Conservation (phyloP, 1,140 invertebrate genomes). For the Cydia splendana region DNA sequence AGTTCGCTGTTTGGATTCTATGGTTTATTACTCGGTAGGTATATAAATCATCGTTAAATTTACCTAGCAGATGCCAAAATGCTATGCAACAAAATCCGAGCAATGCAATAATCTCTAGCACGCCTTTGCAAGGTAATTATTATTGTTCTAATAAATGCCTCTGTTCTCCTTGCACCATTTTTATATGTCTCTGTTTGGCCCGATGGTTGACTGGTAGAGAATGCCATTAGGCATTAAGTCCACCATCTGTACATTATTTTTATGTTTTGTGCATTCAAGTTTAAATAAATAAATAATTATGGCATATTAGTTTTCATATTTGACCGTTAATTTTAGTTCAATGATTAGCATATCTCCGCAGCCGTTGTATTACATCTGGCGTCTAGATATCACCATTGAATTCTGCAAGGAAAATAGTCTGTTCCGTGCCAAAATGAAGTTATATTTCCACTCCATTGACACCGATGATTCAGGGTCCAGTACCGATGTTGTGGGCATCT, state of each 20-base stretch:
- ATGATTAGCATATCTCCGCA: conserved; percentile 15
- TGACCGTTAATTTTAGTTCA: conserved; percentile 12
- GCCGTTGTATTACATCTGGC: conserved; percentile 49
- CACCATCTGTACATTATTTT: too few relatives aligned
- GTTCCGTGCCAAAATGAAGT: conserved; percentile 65
- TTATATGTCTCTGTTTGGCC: too few relatives aligned
- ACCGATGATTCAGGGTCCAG: conserved; percentile 57
- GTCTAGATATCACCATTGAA: conserved; percentile 47
- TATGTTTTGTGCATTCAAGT: too few relatives aligned
- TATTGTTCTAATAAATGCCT: too few relatives aligned
- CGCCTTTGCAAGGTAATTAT: not conserved
- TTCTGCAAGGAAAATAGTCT: conserved; percentile 52
- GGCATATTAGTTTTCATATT: conserved; percentile 7
- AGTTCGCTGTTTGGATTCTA: conserved; percentile 14
- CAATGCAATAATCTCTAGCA: not conserved
- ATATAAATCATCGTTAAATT: conserved; percentile 29
- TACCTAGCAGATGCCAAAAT: conserved; percentile 18
- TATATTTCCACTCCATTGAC: conserved; percentile 68
- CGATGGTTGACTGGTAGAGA: too few relatives aligned
- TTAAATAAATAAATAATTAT: too few relatives aligned
- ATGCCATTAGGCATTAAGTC: too few relatives aligned
- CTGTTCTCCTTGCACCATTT: too few relatives aligned
- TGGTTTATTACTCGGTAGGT: not conserved
- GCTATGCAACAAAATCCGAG: conserved; percentile 14
- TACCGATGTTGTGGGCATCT: conserved; percentile 36